phyloP scores from a whole-genome alignment of 2,888 invertebrate species.

The Tenthredo scrophulariae region DNA sequence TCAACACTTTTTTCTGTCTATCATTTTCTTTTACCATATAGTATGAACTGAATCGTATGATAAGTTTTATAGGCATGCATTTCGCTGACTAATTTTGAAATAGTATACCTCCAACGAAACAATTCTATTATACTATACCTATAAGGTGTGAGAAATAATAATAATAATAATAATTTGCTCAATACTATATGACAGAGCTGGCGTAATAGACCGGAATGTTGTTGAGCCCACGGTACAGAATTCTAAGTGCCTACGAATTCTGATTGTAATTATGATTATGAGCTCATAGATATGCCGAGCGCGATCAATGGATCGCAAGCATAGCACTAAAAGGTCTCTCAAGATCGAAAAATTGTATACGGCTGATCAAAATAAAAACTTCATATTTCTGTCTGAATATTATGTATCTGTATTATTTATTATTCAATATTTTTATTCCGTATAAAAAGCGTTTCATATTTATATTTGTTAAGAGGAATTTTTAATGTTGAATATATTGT shows the following conservation, averaged over 20 bases:
- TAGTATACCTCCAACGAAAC: neutral
- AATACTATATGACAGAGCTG: neutral
- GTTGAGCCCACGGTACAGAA: constrained; percentile 23
- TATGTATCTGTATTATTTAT: neutral
- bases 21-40: neutral
- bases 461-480: neutral
- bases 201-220: constrained; percentile 33
- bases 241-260: constrained; percentile 20
- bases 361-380: neutral
- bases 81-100: neutral
- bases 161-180: neutral
- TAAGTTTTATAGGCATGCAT: neutral
- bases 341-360: neutral
- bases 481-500: neutral
- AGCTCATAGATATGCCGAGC: constrained; percentile 25
- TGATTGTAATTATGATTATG: constrained; percentile 32
- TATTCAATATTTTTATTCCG: neutral
- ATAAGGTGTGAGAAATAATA: neutral
- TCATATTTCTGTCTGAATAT: neutral
- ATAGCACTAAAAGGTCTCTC: neutral
- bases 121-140: neutral
- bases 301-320: neutral
- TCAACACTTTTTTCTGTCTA: neutral
- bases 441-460: neutral
- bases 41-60: neutral